These are phyloP conservation scores for Drosophila paranaensis DNA, from an alignment of 2,888 invertebrate species.

Conservation along the genomic window DNA sequence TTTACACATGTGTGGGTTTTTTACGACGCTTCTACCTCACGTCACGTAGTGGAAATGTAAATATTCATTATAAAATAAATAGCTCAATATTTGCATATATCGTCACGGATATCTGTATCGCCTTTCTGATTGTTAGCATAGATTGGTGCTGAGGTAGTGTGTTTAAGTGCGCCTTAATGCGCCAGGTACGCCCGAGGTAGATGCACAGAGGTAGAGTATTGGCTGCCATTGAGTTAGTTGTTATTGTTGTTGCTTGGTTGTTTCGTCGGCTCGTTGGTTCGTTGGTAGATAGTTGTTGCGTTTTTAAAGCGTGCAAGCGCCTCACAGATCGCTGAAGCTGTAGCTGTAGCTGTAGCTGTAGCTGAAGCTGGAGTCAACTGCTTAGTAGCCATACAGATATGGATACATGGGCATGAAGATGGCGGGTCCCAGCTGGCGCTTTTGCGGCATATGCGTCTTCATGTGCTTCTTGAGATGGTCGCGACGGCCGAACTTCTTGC, in stretches of 20 bases:
- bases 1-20: constrained; percentile 74
- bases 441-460: constrained; percentile 90
- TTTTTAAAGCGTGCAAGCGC: constrained; percentile 75
- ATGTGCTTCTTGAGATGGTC: constrained; percentile 98
- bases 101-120: constrained; percentile 19
- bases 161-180: constrained; percentile 55
- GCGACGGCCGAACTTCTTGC: constrained; percentile 96
- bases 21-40: constrained; percentile 48
- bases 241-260: constrained; percentile 8
- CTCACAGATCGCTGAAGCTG: constrained; percentile 60
- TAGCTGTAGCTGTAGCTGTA: constrained; percentile 13
- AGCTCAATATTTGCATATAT: constrained; percentile 76
- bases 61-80: constrained; percentile 78
- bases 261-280: neutral
- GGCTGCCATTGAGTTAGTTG: constrained; percentile 51
- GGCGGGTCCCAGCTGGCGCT: constrained; percentile 87
- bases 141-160: constrained; percentile 46
- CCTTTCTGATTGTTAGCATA: constrained; percentile 27
- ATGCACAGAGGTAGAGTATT: constrained; percentile 44
- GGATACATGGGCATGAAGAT: constrained; percentile 88
- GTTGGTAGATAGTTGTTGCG: constrained; percentile 43
- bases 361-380: constrained; percentile 5
- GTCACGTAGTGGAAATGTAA: constrained; percentile 76
- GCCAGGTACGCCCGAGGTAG: constrained; percentile 80
- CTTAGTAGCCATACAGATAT: constrained; percentile 87